Conservation (phyloP, 2,888 invertebrate genomes). For the Luperina nickerlii region DNA sequence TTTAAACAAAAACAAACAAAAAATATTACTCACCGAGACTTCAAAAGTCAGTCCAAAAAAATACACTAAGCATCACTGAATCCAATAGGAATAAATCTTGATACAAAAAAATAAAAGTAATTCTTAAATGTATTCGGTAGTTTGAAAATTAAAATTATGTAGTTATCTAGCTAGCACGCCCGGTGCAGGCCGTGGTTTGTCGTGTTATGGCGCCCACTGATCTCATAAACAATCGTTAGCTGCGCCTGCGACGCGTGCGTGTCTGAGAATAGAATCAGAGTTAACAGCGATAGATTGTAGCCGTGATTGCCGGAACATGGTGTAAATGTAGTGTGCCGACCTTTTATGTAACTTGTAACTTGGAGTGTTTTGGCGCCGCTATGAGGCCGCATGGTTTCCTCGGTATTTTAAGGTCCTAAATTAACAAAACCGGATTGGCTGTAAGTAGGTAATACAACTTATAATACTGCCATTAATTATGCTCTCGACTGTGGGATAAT, state of each 20-base stretch:
- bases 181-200: conserved; percentile 25
- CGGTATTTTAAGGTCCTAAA: background rate
- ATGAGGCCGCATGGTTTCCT: conserved; percentile 9
- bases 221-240: conserved; percentile 46
- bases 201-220: conserved; percentile 49
- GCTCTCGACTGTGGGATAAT: no score
- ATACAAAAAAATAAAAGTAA: background rate
- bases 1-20: conserved; percentile 11
- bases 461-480: no score
- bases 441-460: no score
- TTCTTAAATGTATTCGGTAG: background rate
- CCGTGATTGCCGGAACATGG: conserved; percentile 32
- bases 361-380: conserved; percentile 1
- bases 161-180: conserved; percentile 32
- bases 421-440: conserved; percentile 3
- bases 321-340: conserved; percentile 39
- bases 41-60: conserved; percentile 54
- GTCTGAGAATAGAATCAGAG: conserved; percentile 42
- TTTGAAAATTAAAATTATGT: background rate
- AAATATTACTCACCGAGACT: conserved; percentile 32
- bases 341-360: conserved; percentile 46
- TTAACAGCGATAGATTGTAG: conserved; percentile 14
- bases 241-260: conserved; percentile 53
- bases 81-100: background rate
- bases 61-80: conserved; percentile 38